These are phyloP conservation scores for Pheosia tremula DNA, from an alignment of 2,888 invertebrate species.

Conservation along the genomic window DNA sequence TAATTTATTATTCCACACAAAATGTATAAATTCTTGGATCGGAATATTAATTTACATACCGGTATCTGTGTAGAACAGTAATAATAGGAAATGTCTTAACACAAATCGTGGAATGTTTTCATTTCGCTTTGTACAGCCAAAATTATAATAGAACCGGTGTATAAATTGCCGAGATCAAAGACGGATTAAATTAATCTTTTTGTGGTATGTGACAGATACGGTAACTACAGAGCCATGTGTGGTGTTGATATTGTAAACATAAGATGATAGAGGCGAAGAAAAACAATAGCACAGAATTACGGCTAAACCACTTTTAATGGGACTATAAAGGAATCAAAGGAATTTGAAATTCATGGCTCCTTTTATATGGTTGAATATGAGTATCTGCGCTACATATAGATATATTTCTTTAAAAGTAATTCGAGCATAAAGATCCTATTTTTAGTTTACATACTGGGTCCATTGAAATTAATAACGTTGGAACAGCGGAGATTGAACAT, in stretches of 20 bases:
- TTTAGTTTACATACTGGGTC: no score
- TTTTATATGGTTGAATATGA: neutral
- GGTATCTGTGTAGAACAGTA: conserved; percentile 22
- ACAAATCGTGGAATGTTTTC: conserved; percentile 25
- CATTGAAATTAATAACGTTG: no score
- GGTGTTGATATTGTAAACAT: conserved; percentile 20
- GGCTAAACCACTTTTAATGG: neutral
- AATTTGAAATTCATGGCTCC: neutral
- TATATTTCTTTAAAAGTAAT: no score
- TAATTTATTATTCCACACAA: no score
- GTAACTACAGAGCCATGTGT: conserved; percentile 16
- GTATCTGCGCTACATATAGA: neutral
- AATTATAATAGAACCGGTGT: conserved; percentile 39
- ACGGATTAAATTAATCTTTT: conserved; percentile 41
- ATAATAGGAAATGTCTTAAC: conserved; percentile 22
- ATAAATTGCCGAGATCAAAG: conserved; percentile 46
- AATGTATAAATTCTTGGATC: conserved; percentile 18
- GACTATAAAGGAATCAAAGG: neutral
- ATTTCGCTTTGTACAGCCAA: conserved; percentile 36
- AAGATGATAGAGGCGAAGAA: conserved; percentile 11
- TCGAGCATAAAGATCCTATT: no score
- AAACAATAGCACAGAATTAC: conserved; percentile 14
- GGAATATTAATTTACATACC: conserved; percentile 14
- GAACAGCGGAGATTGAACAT: no score
- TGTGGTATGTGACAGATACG: conserved; percentile 28